These are phyloP conservation scores for Aphelenchoides fujianensis DNA, from an alignment of 1,140 invertebrate genomes.

Conservation along the genomic window DNA sequence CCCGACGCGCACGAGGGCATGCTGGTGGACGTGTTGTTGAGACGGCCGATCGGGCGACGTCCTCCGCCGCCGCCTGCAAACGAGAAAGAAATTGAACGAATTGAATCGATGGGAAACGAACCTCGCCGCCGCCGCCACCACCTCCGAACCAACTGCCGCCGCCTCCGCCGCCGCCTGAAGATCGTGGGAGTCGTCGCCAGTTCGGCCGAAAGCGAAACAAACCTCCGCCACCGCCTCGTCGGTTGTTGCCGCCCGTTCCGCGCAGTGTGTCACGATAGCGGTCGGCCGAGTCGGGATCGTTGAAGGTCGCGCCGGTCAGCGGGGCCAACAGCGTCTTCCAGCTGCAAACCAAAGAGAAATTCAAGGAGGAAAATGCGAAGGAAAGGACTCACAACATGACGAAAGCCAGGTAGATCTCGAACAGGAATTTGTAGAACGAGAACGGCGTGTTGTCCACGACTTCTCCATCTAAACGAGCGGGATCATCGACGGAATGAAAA, in stretches of 20 bases:
- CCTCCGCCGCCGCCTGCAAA: not conserved
- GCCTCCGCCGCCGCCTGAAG: not conserved
- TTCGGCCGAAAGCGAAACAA: too few species aligned
- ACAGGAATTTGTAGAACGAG: slow-evolving; percentile 1
- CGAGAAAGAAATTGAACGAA: not conserved
- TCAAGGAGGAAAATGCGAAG: not conserved
- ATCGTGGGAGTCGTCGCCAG: too few species aligned
- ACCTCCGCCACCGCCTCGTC: not conserved
- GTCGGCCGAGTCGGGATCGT: not conserved
- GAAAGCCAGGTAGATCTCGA: not conserved
- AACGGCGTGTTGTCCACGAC: not conserved
- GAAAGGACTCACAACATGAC: not conserved
- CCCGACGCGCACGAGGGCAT: not conserved
- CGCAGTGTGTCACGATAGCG: not conserved
- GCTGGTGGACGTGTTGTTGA: not conserved
- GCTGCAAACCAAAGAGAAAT: not conserved
- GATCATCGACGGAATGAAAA: not conserved
- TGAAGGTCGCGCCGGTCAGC: not conserved
- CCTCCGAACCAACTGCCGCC: too few species aligned
- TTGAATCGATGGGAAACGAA: too few species aligned
- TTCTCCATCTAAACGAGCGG: not conserved
- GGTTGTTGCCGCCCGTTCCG: not conserved
- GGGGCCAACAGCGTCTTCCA: not conserved
- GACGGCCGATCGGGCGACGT: not conserved
- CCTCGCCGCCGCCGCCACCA: too few species aligned